Evolutionary conservation across 2,797 vertebrate species (phyloP), one percentile per base, ranked within the genome.

Genomic region (Semaprochilodus insignis): DNA sequence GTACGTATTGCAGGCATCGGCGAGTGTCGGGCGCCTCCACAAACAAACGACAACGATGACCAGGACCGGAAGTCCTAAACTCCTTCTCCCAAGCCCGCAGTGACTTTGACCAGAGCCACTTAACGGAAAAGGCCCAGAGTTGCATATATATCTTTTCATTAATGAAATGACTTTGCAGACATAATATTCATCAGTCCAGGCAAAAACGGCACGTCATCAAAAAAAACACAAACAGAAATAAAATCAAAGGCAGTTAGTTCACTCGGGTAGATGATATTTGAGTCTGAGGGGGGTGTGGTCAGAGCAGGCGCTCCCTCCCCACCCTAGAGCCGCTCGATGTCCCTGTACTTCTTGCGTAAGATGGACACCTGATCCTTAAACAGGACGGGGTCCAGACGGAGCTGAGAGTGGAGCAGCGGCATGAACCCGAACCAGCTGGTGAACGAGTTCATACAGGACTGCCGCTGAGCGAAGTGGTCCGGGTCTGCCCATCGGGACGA

Each of bases 291-390:
- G 4, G 7, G 16, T 17, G 55, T 17, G 40, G 25, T 65, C 23
- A 21, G 17, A 34, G 36, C 2, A 0, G 10, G 1, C 1, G 7
- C 6, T 21, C 10, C 17, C 27, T 3, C 31, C 31, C 31, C 31
- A n/a, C 31, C 44, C 83, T 87, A 92, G 11, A 91, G 89, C 84
- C 92, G 91, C 85, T 96, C 95, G 6, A 96, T 96, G 91, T 96
- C 94, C 57, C 94, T 91, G 93, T 96, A 96, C 82, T 95, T 96
- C 89, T 96, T 96, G 86, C 95, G 91, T 87, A 96, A 91, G 85
- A 96, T 95, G 85, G 95, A 96, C 34, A 96, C 95, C 88, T 95
- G 95, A 90, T 96, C 95, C 88, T 94, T 92, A 89, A 96, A 96
- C 81, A 96, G 85, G 82, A 96, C 89, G 0, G 95, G 95, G 90